Evolutionary conservation across 2,888 invertebrate species (phyloP).

Genomic region (Drosophila recens): DNA sequence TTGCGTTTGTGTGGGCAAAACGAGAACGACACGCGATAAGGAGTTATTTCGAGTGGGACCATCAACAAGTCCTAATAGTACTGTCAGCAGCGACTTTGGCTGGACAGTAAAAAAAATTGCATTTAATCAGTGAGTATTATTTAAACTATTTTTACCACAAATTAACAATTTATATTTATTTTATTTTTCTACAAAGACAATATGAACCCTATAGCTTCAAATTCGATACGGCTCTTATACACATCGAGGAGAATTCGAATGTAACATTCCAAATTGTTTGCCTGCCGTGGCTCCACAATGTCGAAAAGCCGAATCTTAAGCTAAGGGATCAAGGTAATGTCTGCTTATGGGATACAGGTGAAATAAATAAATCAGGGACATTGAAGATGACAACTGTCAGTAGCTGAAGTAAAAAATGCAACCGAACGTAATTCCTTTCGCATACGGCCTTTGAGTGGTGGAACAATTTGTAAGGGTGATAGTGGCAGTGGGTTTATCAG

Average conservation of each 20-base stretch:
- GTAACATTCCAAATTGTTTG: constrained; percentile 3
- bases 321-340: accelerated
- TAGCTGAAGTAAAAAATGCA: accelerated
- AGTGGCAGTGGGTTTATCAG: constrained; percentile 28
- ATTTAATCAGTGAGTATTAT: background rate
- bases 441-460: accelerated
- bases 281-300: constrained; percentile 11
- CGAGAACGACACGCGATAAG: no score
- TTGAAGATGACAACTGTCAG: accelerated
- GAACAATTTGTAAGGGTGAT: constrained; percentile 22
- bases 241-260: background rate
- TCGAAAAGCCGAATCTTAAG: background rate
- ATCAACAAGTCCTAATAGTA: accelerated
- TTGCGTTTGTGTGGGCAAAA: constrained; percentile 16
- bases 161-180: background rate
- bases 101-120: background rate
- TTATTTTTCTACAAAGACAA: background rate
- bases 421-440: no score
- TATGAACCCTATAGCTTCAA: background rate
- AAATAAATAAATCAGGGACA: accelerated
- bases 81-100: background rate
- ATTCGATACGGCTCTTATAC: background rate
- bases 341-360: background rate
- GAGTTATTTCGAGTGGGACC: background rate
- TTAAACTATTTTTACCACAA: background rate